Percentiles rank a stretch among this genome's conserved stretches.
Evolutionary conservation across 2,797 vertebrate species (phyloP).

Genomic region (Sebastiscus tertius): DNA sequence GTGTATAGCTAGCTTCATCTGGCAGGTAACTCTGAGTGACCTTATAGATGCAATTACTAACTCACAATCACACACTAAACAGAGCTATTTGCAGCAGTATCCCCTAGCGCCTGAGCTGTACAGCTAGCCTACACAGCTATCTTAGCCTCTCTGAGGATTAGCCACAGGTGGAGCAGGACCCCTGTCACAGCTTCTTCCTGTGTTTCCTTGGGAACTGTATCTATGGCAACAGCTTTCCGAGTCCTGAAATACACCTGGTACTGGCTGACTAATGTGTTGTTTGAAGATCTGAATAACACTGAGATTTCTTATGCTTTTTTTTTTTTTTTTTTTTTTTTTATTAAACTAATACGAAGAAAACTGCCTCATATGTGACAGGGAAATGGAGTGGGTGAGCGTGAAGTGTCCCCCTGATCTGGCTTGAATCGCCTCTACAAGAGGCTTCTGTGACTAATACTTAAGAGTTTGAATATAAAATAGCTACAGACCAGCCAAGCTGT

Average conservation of each 20-base stretch:
- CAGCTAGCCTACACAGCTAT: constrained; percentile 29
- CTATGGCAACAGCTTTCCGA: constrained; percentile 82
- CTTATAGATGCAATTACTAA: background rate
- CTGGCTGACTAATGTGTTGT: constrained; percentile 54
- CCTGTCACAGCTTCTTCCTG: constrained; percentile 77
- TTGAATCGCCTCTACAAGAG: background rate
- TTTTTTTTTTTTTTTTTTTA: constrained; percentile 18
- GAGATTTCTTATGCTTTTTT: constrained; percentile 19
- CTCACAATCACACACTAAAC: background rate
- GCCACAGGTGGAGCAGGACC: constrained; percentile 81
- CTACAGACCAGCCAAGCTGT: background rate
- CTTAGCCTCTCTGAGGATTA: constrained; percentile 55
- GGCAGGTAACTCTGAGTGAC: background rate
- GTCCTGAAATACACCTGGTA: constrained; percentile 69
- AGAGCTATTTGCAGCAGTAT: background rate
- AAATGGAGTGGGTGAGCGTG: background rate
- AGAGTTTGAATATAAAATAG: background rate
- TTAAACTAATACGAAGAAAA: background rate
- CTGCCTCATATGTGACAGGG: background rate
- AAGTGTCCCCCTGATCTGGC: background rate
- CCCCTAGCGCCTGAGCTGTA: background rate
- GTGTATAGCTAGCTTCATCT: background rate
- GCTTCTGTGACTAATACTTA: background rate
- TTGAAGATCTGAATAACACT: constrained; percentile 35
- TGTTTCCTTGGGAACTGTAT: constrained; percentile 77